Conservation (phyloP, 1,140 invertebrate species). For the Cecropterus lyciades region DNA sequence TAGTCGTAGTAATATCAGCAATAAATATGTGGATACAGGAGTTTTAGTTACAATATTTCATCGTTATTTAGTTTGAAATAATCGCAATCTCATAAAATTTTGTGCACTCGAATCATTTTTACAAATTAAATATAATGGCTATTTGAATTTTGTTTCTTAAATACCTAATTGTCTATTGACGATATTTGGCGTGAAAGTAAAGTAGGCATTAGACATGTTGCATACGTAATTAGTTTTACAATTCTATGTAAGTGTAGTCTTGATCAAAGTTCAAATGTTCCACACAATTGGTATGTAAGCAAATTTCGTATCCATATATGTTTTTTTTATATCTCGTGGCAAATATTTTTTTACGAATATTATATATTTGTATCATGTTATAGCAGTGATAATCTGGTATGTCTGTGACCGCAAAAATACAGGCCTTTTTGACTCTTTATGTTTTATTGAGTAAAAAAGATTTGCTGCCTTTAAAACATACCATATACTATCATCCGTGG, state of each 20-base stretch:
- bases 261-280: slow-evolving; percentile 5
- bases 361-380: too few relatives aligned
- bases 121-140: background rate
- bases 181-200: background rate
- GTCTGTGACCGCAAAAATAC: too few relatives aligned
- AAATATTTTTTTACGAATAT: too few relatives aligned
- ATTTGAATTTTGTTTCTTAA: background rate
- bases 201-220: background rate
- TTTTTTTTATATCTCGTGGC: too few relatives aligned
- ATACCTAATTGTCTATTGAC: too few relatives aligned
- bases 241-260: background rate
- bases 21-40: slow-evolving; percentile 2
- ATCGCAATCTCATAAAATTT: background rate
- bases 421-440: too few relatives aligned
- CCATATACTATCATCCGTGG: too few relatives aligned
- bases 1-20: background rate
- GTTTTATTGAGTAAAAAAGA: too few relatives aligned
- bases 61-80: slow-evolving; percentile 1
- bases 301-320: background rate
- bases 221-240: background rate
- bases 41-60: slow-evolving; percentile 2
- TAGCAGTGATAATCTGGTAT: too few relatives aligned
- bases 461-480: too few relatives aligned
- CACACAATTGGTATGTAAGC: background rate
- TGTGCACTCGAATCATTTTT: background rate